Conservation (phyloP, 2,888 invertebrate species). For the Cepaea hortensis region DNA sequence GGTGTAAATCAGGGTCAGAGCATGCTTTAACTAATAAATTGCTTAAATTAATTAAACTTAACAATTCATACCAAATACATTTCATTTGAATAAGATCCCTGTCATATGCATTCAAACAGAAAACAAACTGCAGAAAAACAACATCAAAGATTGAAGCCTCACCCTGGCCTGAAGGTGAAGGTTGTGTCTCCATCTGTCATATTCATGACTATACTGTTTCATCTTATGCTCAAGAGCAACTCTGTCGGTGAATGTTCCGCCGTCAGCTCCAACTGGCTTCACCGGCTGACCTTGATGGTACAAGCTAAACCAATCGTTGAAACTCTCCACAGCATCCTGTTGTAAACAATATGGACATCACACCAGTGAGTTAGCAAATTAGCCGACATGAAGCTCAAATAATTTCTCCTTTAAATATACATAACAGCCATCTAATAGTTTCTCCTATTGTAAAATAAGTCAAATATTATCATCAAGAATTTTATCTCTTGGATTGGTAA, state of each 20-base stretch:
- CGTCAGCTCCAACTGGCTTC: constrained; percentile 66
- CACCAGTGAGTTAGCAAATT: too few relatives aligned
- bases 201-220: constrained; percentile 86
- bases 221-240: constrained; percentile 90
- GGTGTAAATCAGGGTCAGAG: too few relatives aligned
- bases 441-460: too few relatives aligned
- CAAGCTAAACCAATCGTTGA: constrained; percentile 91
- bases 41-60: too few relatives aligned
- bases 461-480: too few relatives aligned
- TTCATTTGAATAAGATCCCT: too few relatives aligned
- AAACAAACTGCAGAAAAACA: not conserved
- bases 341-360: not conserved
- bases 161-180: constrained; percentile 85
- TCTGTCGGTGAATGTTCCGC: constrained; percentile 86
- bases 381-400: too few relatives aligned
- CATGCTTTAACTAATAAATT: too few relatives aligned
- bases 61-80: too few relatives aligned
- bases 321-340: constrained; percentile 89
- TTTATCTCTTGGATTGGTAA: too few relatives aligned
- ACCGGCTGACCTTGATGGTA: constrained; percentile 87
- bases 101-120: not conserved
- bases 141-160: constrained; percentile 32
- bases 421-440: too few relatives aligned
- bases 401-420: too few relatives aligned
- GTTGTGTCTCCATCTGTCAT: constrained; percentile 81